Evolutionary conservation across 2,113 vertebrate species (phyloP), one percentile per base, ranked within the genome.

Genomic region (Centropus unirufus): DNA sequence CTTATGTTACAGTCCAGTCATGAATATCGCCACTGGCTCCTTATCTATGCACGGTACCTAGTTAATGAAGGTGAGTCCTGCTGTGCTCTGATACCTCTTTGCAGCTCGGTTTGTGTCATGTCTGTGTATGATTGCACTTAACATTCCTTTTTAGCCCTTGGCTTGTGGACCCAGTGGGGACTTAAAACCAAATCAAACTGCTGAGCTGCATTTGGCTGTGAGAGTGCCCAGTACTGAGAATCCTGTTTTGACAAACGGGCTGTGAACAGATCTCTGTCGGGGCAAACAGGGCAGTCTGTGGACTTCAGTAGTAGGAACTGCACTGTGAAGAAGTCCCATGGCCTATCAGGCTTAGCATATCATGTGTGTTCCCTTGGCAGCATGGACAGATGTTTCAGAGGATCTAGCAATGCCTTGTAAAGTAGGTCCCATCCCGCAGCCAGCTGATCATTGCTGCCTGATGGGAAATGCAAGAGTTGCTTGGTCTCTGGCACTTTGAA

Each of bases 11-110:
- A 98, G 44, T 99, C 99, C 34, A 98, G 98, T 78, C 98, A 98
- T 1, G 99, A 99, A 96, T 99, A 99, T 90, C 98, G 98, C 82
- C 99, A 99, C 97, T 99, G 99, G 99, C 98, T 99, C 94, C 99
- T 99, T 95, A 98, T 99, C 97, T 99, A 99, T 95, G 98, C 99
- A 70, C 98, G 99, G 69, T 99, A 99, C 97, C 98, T 99, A 6
- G 99, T 99, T 88, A 99, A 99, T n/a, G 99, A 99, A 98, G 99
- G 99, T 99, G 92, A 98, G 98, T 21, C 51, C 42, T 87, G 49
- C 63, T 52, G 15, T n/a, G 29, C 44, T 54, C 5, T 24, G 47
- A 4, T 23, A 1, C 27, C 66, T 24, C 51, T 75, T 57, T 61
- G 55, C 75, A 77, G 47, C 67, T 89, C 57, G 76, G 4, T 42